Base-by-base conservation (phyloP, 2,888 invertebrate genomes). In the Drosophila tanythrix region DNA sequence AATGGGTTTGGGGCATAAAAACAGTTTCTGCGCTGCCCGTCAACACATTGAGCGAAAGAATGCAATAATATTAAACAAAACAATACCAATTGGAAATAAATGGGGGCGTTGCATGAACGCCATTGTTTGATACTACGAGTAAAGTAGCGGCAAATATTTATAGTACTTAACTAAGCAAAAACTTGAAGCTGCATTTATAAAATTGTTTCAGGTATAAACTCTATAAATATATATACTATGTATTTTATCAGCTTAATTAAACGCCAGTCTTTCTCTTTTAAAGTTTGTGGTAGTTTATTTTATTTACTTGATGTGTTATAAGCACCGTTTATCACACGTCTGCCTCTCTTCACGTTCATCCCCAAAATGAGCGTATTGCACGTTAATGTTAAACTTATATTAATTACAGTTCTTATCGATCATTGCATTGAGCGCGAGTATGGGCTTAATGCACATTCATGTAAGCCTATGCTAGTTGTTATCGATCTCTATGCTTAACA, bases 21-120 rank as follows among this genome's bases (percentile, higher is more conserved):
- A 15, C 46, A 51, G 62, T 52, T 52, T 73, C 55, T 38, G 58
- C 62, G 43, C 57, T 74, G 70, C 58, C 66, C 58, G 56, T 59
- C 62, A 75, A 69, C 70, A 77, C 70, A 81, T 88, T 85, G 79
- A 73, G 81, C 75, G 75, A 68, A 85, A 85, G 79, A 85, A 88
- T 85, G 88, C 72, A 81, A 86, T 88, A 81, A 76, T 72, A 88
- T 73, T 10, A 63, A 66, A 63, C 55, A 63, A 46, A 46, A 76
- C 73, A 74, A 64, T 71, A 51, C 62, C n/a, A 52, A 52, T 50
- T 53, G 64, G 35, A 64, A 55, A 33, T 59, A 48, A 73, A 62
- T 40, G 46, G 62, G 73, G 58, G 63, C 48, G 50, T 70, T 57
- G 57, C 51, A 53, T 10, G 11, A 31, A 38, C 5, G 35, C 4